A percentile compares a stretch with the other conserved stretches of the same genome.
Conservation (phyloP, 2,113 vertebrate species). For the Phalacrocorax brasilianus region DNA sequence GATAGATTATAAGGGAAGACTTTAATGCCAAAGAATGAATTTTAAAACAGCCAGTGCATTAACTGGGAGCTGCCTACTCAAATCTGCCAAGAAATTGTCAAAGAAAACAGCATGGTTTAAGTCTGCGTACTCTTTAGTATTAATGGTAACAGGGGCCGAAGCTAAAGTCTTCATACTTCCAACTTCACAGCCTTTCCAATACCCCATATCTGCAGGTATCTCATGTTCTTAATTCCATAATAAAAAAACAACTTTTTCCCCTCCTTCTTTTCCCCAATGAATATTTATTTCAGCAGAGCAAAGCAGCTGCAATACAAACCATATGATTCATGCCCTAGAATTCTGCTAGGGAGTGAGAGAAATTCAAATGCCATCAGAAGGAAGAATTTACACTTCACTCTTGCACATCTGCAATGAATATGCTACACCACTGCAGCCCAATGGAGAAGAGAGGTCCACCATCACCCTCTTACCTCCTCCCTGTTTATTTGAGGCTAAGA, state of each 20-base stretch:
- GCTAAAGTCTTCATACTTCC: neutral
- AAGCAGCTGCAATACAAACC: neutral
- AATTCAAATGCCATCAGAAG: neutral
- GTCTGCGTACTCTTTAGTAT: neutral
- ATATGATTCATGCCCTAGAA: neutral
- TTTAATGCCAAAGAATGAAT: neutral
- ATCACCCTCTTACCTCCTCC: neutral
- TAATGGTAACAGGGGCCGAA: neutral
- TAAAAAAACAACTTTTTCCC: neutral
- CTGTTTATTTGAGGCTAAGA: neutral
- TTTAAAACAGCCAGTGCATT: slow-evolving; percentile 50
- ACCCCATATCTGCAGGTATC: neutral
- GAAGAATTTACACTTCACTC: neutral
- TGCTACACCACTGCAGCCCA: neutral
- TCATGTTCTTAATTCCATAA: neutral
- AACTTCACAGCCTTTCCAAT: neutral
- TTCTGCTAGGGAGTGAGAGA: neutral
- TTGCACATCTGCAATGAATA: neutral
- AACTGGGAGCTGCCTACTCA: slow-evolving; percentile 20
- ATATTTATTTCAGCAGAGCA: neutral
- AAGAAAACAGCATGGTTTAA: neutral
- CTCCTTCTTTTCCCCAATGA: neutral
- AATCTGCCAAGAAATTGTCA: neutral
- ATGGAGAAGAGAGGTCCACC: neutral
- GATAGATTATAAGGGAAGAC: neutral